Evolutionary conservation across 2,888 invertebrate genomes (phyloP), one percentile per base, ranked within the genome.

Genomic region (Cantharis flavilabris): DNA sequence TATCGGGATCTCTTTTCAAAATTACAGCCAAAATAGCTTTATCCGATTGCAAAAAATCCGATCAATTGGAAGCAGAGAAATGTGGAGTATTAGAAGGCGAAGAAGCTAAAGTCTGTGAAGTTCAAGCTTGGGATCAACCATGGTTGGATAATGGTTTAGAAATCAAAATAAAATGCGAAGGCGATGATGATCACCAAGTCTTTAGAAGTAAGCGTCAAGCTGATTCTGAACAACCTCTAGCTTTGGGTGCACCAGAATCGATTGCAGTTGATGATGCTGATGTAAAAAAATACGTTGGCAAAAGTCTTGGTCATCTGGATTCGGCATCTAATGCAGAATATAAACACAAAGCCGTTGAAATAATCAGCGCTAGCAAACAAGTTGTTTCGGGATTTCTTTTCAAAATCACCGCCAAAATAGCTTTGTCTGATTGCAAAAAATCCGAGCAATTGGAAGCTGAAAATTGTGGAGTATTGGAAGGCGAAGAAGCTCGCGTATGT

Each of bases 21-120:
- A 90, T 94, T 65, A 89, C 90, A 80, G 90, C 91, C 72, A 89
- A 90, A 80, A 87, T 93, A n/a, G 91, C 91, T 13, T 89, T 89
- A 65, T 91, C 91, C 9, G 88, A 89, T 74, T 92, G 92, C 79
- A 83, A 86, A 10, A 90, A 89, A 79, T 83, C n/a, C 81, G 72
- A 67, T 64, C 83, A 83, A 28, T 81, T 83, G 30, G 82, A 82
- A 62, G 75, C 83, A 14, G 83, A 83, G 14, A 81, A 81, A 3
- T 83, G 83, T 62, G 78, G 78, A 14, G 73, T 83, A 13, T 82
- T 84, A 63, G 77, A 86, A 65, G 83, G 86, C 26, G 81, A 86
- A 0, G 83, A 84, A 23, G 81, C 83, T 30, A 82, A 84, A 11
- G 78, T 83, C 2, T 93, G 92, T 82, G 80, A 88, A 30, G 83